A percentile compares a stretch with the other conserved stretches of the same genome.
Evolutionary conservation across 92 coral and sea anemone species (phyloP).

Genomic region (Zoanthus sansibaricus): DNA sequence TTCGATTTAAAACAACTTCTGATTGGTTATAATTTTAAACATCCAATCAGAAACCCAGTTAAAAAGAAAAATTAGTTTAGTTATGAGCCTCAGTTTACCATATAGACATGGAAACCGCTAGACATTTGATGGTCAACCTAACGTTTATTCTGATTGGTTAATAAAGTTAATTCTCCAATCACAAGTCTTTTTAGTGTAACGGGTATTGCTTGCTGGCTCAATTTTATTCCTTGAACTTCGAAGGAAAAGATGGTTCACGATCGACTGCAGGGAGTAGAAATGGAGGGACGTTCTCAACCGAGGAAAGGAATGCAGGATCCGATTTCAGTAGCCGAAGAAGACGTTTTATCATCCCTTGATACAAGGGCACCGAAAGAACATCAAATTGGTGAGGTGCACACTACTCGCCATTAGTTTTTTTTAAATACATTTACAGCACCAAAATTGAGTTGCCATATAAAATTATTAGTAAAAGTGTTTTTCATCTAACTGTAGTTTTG

Average conservation of each 20-base stretch:
- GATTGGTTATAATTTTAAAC: neutral
- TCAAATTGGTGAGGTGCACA: constrained; percentile 71
- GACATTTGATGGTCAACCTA: neutral
- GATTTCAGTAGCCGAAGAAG: constrained; percentile 67
- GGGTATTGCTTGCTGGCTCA: constrained; percentile 36
- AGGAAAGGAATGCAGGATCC: constrained; percentile 55
- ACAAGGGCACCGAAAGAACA: constrained; percentile 85
- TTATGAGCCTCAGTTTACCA: neutral
- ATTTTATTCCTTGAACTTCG: neutral
- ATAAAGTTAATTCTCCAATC: neutral
- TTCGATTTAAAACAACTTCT: constrained; percentile 12
- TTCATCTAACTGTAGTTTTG: no score
- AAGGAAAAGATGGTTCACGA: constrained; percentile 83
- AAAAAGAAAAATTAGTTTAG: neutral
- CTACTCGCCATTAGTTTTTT: no score
- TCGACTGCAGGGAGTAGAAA: constrained; percentile 75
- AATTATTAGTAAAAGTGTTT: no score
- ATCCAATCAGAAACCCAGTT: constrained; percentile 30
- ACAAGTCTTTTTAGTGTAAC: neutral
- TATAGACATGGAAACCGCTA: constrained; percentile 3
- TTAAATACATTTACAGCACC: neutral
- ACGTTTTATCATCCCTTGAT: constrained; percentile 68
- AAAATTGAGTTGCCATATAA: no score
- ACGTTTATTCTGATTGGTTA: constrained; percentile 12
- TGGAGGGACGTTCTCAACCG: constrained; percentile 58